A percentile compares a stretch with the other conserved stretches of the same genome.
phyloP scores from a whole-genome alignment of 2,797 vertebrate genomes.

The Poecilia gillii region DNA sequence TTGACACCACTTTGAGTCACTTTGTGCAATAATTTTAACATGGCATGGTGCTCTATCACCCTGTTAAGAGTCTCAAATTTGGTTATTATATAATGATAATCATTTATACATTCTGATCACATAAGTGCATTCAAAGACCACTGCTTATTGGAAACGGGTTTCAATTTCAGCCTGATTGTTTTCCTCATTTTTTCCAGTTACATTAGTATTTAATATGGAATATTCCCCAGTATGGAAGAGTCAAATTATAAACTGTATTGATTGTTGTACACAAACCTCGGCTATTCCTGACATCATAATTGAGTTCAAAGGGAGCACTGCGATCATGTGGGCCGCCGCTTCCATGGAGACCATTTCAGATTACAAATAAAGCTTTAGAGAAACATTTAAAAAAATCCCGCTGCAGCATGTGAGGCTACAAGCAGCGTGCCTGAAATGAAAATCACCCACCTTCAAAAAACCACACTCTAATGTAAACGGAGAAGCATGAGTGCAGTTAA shows the following conservation, averaged over 20 bases:
- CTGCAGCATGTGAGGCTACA: slow-evolving; percentile 30
- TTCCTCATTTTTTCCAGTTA: slow-evolving; percentile 29
- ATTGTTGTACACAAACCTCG: slow-evolving; percentile 17
- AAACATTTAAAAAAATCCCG: slow-evolving; percentile 18
- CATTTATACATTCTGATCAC: not conserved
- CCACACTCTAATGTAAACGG: slow-evolving; percentile 65
- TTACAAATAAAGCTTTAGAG: slow-evolving; percentile 20
- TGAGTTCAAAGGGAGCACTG: slow-evolving; percentile 32
- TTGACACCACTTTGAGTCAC: not conserved
- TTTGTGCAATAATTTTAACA: not conserved
- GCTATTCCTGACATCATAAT: slow-evolving; percentile 32
- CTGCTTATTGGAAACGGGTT: not conserved
- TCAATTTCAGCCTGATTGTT: not conserved
- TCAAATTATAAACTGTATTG: slow-evolving; percentile 39
- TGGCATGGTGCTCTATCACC: not conserved
- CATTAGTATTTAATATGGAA: slow-evolving; percentile 41
- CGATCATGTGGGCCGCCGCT: slow-evolving; percentile 5
- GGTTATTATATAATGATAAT: not conserved
- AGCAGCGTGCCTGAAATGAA: slow-evolving; percentile 29
- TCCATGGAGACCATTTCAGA: slow-evolving; percentile 28
- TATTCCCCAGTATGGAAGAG: slow-evolving; percentile 22
- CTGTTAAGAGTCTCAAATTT: not conserved
- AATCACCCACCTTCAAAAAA: slow-evolving; percentile 50
- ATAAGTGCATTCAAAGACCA: not conserved
- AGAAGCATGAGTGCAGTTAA: slow-evolving; percentile 67